These are phyloP conservation scores for Spilogale gracilis DNA, from an alignment of 2,113 vertebrate species.

Conservation along the genomic window DNA sequence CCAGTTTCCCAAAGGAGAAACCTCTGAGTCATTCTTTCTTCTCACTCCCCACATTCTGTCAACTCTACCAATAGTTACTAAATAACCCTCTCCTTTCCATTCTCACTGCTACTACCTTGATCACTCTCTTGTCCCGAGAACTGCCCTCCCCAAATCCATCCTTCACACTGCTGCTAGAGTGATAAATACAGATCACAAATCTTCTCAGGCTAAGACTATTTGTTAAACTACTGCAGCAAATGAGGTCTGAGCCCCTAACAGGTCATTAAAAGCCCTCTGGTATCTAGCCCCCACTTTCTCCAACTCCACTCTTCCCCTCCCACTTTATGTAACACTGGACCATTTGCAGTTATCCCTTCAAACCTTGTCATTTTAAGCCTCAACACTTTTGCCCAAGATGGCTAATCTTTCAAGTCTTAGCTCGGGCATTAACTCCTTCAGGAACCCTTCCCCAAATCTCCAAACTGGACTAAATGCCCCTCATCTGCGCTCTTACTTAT, in stretches of 20 bases:
- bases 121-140: not conserved
- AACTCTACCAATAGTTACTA: not conserved
- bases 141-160: not conserved
- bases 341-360: not conserved
- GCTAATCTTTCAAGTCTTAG: conserved; percentile 17
- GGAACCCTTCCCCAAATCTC: not conserved
- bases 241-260: not conserved
- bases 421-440: not conserved
- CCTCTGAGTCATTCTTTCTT: conserved; percentile 64
- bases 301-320: not conserved
- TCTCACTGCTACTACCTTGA: not conserved
- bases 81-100: not conserved
- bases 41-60: conserved; percentile 42
- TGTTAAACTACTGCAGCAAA: not conserved
- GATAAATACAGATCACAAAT: not conserved
- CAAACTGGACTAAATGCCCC: not conserved
- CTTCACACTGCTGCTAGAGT: not conserved
- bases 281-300: not conserved
- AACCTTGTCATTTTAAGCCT: not conserved
- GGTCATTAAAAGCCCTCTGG: not conserved
- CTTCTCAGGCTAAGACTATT: not conserved
- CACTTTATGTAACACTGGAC: not conserved
- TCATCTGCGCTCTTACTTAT: not conserved
- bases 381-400: not conserved
- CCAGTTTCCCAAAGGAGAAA: conserved; percentile 52